Conservation (phyloP, 2,888 invertebrate species). For the Agrochola circellaris region DNA sequence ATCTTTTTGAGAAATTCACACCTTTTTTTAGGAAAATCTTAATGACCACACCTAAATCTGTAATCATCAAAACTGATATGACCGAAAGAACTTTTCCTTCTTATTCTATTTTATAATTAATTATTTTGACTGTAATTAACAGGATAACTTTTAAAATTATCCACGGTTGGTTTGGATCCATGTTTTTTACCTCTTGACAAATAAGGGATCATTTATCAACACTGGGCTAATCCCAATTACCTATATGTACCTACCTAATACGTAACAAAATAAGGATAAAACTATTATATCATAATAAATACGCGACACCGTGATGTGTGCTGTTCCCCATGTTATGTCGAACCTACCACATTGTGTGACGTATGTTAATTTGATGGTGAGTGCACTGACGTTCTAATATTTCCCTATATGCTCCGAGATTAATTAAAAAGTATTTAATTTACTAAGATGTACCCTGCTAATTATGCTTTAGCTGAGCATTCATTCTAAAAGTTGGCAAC, state of each 20-base stretch:
- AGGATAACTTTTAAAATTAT: background rate
- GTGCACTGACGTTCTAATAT: no score
- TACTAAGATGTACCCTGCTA: no score
- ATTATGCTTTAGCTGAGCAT: background rate
- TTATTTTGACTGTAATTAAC: background rate
- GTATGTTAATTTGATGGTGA: background rate
- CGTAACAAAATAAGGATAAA: constrained; percentile 30
- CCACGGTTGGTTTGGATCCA: no score
- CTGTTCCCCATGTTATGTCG: background rate
- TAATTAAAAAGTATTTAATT: background rate
- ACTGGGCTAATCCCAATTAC: background rate
- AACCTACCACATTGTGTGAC: constrained; percentile 9
- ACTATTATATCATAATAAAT: background rate
- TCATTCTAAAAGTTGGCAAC: no score
- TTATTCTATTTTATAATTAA: background rate
- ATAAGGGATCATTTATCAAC: background rate
- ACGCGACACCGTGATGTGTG: background rate
- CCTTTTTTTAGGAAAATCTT: background rate
- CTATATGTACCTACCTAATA: background rate
- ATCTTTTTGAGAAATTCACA: background rate
- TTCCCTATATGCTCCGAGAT: background rate
- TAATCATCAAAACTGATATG: background rate
- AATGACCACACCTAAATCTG: background rate
- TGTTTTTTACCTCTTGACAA: background rate
- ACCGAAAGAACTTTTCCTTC: background rate